phyloP scores from a whole-genome alignment of 2,113 vertebrate species.

The Taxidea taxus region DNA sequence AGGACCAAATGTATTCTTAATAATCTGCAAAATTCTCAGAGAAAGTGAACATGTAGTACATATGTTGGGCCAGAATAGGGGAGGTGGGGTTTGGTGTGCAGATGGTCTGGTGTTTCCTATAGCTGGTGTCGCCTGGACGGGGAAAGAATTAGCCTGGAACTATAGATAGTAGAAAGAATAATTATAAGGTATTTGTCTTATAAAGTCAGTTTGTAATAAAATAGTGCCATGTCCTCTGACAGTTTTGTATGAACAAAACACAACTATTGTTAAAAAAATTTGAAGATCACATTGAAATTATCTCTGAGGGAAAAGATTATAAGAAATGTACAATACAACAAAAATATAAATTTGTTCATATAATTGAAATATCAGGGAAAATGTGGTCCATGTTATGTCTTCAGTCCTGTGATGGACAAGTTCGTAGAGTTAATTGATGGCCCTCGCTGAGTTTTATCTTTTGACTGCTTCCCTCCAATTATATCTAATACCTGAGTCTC shows the following conservation, averaged over 20 bases:
- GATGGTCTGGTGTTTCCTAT: neutral
- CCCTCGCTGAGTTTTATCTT: neutral
- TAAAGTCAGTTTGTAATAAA: neutral
- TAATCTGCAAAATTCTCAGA: neutral
- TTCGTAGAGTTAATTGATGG: neutral
- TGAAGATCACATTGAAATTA: neutral
- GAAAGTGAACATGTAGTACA: neutral
- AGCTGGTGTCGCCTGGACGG: neutral
- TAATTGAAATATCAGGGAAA: neutral
- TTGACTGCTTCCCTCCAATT: neutral
- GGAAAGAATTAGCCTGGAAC: neutral
- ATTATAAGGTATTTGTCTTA: neutral
- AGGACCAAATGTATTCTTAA: neutral
- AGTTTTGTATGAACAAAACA: neutral
- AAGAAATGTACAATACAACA: neutral
- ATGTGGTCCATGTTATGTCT: neutral
- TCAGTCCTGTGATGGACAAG: neutral
- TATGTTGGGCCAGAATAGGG: neutral
- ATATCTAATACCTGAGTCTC: neutral
- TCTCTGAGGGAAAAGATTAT: neutral
- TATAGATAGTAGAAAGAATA: neutral
- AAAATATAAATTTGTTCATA: slow-evolving; percentile 8
- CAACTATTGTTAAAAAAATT: neutral
- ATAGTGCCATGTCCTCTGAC: neutral
- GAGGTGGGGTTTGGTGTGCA: neutral